Evolutionary conservation across 2,797 vertebrate species (phyloP), one percentile per base, ranked within the genome.

Genomic region (Todus mexicanus): DNA sequence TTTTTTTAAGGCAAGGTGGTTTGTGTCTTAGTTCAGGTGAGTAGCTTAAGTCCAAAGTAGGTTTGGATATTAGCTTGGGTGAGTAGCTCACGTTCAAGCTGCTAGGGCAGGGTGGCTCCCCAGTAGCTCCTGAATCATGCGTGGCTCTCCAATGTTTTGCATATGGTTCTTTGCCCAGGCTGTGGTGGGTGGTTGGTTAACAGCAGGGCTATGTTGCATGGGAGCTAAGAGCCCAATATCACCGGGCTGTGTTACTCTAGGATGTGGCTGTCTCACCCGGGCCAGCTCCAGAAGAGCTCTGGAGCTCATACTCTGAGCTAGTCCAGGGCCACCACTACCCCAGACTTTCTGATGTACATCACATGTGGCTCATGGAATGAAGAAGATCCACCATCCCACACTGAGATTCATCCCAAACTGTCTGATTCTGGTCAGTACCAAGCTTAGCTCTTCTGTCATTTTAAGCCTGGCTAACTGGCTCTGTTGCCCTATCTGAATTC

Each of bases 331-430:
- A 21, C 50, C 6, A 1, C 50, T 37, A 13, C 16, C n/a, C 50
- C 4, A 2, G 12, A 5, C 21, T 14, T 27, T 37, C 72, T 43
- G 72, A 17, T 20, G 35, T 20, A 33, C 2, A 2, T 65, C 71
- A 8, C 22, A 7, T 3, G 15, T 17, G 60, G 50, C 50, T 78
- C n/a, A 2, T 0, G 37, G 48, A 11, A 1, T 43, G 47, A 60
- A 1, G 45, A 77, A 54, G 31, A 84, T 61, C 59, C 37, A n/a
- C 25, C 38, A 33, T 25, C 48, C 45, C 35, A 19, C 60, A 7
- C 3, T 6, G 38, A 27, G 48, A 15, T 20, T 69, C 48, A 57
- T 21, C 57, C 60, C 60, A 33, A 73, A 4, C 17, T 75, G 1
- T 19, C 63, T 70, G 88, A 92, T 79, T 31, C 51, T 40, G 38